These are phyloP conservation scores for Caenorhabditis doughertyi DNA, from an alignment of 2,888 invertebrate species.

Conservation along the genomic window DNA sequence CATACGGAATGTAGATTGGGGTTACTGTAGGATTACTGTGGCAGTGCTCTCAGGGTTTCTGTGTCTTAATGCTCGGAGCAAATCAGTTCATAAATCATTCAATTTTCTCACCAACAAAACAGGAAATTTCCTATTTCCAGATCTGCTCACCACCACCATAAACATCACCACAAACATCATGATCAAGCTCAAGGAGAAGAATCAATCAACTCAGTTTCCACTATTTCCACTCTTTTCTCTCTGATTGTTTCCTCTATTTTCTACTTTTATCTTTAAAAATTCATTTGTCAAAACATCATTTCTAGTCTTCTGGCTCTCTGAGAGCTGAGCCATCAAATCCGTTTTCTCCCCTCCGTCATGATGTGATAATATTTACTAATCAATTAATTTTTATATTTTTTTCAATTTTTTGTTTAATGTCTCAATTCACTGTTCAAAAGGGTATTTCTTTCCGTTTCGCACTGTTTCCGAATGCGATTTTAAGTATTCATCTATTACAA, in stretches of 20 bases:
- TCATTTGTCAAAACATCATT: neutral
- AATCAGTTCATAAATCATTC: neutral
- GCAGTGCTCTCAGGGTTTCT: no score
- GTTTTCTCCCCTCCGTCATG: constrained; percentile 31
- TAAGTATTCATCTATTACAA: constrained; percentile 28
- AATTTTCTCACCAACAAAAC: neutral
- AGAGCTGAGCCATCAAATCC: neutral
- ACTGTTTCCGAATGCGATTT: constrained; percentile 23
- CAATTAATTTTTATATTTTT: neutral
- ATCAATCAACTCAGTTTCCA: constrained; percentile 33
- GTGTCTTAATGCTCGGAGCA: no score
- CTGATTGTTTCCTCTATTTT: constrained; percentile 20
- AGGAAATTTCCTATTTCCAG: constrained; percentile 9
- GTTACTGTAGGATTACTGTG: no score
- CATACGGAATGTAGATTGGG: no score
- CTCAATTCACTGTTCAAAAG: constrained; percentile 61
- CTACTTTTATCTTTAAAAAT: constrained; percentile 28
- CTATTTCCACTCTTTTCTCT: constrained; percentile 26
- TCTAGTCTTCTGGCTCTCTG: constrained; percentile 39
- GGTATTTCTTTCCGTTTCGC: constrained; percentile 52
- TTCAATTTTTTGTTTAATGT: constrained; percentile 19
- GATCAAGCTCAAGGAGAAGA: constrained; percentile 42
- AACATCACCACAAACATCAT: constrained; percentile 56
- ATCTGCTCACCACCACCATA: constrained; percentile 48
- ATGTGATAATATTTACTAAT: constrained; percentile 41